Base-by-base conservation (phyloP, 2,113 vertebrate genomes). In the Petrocephalus zakoni region DNA sequence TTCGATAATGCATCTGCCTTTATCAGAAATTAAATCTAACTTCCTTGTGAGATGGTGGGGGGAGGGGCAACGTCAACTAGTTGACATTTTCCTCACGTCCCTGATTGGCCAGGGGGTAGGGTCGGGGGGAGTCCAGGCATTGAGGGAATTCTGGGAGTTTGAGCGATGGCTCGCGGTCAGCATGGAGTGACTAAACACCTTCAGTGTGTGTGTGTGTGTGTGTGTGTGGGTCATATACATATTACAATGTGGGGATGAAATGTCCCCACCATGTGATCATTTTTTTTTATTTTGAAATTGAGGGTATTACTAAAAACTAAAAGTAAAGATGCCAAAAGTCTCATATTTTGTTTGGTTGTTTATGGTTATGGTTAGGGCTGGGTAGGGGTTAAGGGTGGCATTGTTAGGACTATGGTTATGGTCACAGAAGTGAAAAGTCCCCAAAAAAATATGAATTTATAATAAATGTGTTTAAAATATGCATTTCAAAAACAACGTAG, bases 21-120 rank as follows among this genome's bases (percentile, higher is more conserved):
- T 85, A 85, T 85, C 83, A 85, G 83, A 85, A 85, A 85, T 52
- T 85, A 85, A 51, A 85, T 85, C 83, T 46, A 85, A 85, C 53
- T 52, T 85, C 83, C 83, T 53, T 10, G 83, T 85, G 83, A 85
- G 46, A 53, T 52, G 83, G 49, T 21, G 22, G 10, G 8, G 22
- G 82, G 9, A 10, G 47, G 82, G 11, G 82, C 2, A 17, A 0
- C 3, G n/a, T 5, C 82, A 51, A 51, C 22, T 11, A 13, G 47
- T 47, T 25, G 47, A 84, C 47, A 25, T 84, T 84, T 51, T 84
- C 25, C 21, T 84, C 46, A 84, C 82, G 0, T 25, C 47, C 13
- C 37, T 52, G 82, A 21, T n/a, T 9, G n/a, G 49, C 10, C 61
- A 11, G 61, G 0, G 61, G 58, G 34, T 55, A 17, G 53, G 53